Percentiles rank a stretch among this genome's conserved stretches.
Evolutionary conservation across 2,113 vertebrate genomes (phyloP).

Genomic region (Microcebus griseorufus): DNA sequence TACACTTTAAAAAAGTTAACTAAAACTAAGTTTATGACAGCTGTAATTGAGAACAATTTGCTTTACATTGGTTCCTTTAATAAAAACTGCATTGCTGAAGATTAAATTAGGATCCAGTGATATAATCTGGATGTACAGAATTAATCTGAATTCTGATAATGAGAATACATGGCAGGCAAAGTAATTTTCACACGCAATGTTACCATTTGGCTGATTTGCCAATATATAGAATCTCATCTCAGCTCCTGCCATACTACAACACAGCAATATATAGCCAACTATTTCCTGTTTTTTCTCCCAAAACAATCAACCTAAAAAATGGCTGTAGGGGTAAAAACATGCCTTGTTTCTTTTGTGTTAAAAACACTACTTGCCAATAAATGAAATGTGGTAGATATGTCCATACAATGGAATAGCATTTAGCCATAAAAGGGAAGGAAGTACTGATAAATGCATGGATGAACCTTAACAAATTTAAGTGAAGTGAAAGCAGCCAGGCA

Average conservation of each 20-base stretch:
- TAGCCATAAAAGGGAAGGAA: neutral
- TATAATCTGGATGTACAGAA: neutral
- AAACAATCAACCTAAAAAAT: neutral
- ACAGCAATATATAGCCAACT: neutral
- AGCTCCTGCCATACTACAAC: neutral
- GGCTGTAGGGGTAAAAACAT: neutral
- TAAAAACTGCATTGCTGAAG: constrained; percentile 11
- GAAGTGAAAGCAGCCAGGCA: neutral
- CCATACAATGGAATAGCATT: neutral
- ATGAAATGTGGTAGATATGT: neutral
- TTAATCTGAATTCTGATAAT: neutral
- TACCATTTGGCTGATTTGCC: neutral
- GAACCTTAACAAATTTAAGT: neutral
- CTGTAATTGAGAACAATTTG: neutral
- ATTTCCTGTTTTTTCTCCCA: neutral
- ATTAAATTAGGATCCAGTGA: neutral
- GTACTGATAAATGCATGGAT: neutral
- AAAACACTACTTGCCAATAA: neutral
- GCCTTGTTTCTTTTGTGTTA: neutral
- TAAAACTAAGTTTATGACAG: neutral
- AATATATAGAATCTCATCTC: neutral
- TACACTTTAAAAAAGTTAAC: neutral
- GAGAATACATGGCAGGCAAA: neutral
- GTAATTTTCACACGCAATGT: neutral
- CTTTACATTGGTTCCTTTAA: neutral